These are phyloP conservation scores for Harpegnathos saltator DNA, from an alignment of 1,140 invertebrate species.

Conservation along the genomic window DNA sequence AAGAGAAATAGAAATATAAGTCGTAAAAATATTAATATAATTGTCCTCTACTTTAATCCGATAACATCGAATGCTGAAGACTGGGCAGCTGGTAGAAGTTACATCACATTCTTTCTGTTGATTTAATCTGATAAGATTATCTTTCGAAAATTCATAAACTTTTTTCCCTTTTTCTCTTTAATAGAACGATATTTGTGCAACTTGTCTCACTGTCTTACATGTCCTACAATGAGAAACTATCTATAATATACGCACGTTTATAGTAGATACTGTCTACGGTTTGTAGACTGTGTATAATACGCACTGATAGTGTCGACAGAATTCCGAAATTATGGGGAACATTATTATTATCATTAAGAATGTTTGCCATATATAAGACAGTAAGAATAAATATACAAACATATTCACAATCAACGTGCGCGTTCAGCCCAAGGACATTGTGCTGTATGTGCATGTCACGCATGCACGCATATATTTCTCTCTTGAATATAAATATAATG, in stretches of 20 bases:
- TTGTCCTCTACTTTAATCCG: constrained; percentile 55
- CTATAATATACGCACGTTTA: too few relatives aligned
- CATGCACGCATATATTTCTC: background rate
- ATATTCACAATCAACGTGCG: constrained; percentile 33
- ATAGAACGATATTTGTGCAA: too few relatives aligned
- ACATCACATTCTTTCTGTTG: constrained; percentile 19
- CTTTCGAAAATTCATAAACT: constrained; percentile 4
- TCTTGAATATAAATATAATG: too few relatives aligned
- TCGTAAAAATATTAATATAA: constrained; percentile 53
- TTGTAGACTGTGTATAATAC: too few relatives aligned
- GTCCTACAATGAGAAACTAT: too few relatives aligned
- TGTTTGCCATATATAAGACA: too few relatives aligned
- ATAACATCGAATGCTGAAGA: constrained; percentile 14
- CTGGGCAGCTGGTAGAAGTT: constrained; percentile 59
- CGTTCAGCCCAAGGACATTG: background rate
- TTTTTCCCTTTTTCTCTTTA: too few relatives aligned
- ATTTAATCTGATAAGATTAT: constrained; percentile 39
- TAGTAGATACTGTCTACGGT: too few relatives aligned
- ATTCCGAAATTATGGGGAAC: background rate
- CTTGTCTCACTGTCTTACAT: too few relatives aligned
- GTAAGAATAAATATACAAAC: constrained; percentile 27
- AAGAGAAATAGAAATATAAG: constrained; percentile 42
- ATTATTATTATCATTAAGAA: background rate
- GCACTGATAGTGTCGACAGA: background rate
- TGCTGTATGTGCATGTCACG: background rate